Percentiles rank a stretch among this genome's conserved stretches.
phyloP scores from a whole-genome alignment of 2,113 vertebrate genomes.

The Cinclus cinclus region DNA sequence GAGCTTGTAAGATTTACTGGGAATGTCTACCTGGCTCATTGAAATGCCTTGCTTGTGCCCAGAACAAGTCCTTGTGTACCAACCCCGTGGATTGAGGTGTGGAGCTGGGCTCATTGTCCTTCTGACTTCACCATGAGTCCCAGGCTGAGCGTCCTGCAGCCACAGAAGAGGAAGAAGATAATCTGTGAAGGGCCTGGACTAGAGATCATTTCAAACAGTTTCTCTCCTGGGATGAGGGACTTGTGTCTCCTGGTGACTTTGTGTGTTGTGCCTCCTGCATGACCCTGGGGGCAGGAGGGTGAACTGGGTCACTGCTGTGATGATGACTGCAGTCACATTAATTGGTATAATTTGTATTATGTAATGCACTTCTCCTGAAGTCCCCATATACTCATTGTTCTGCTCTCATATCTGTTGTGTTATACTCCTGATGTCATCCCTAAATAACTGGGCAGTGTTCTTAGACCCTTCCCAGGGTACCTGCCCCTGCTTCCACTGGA shows the following conservation, averaged over 20 bases:
- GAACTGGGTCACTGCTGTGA: not conserved
- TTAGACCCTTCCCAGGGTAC: not conserved
- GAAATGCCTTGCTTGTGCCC: not conserved
- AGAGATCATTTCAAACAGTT: not conserved
- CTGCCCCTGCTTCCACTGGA: not conserved
- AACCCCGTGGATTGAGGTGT: not conserved
- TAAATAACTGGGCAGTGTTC: not conserved
- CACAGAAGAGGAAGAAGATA: not conserved
- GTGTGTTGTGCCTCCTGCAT: not conserved
- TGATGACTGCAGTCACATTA: not conserved
- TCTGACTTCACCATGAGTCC: not conserved
- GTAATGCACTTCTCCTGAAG: not conserved
- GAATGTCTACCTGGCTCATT: not conserved
- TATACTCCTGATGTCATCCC: not conserved
- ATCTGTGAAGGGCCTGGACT: not conserved
- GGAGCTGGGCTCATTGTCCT: not conserved
- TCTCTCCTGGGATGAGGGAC: not conserved
- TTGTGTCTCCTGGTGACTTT: not conserved
- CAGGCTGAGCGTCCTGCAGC: not conserved
- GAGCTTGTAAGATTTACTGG: not conserved
- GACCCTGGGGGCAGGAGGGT: accelerated
- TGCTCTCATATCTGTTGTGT: not conserved
- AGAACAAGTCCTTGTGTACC: not conserved
- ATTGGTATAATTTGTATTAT: not conserved
- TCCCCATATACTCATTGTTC: not conserved